Base-by-base conservation (phyloP, 1,140 invertebrate genomes). In the Drosophila auraria region DNA sequence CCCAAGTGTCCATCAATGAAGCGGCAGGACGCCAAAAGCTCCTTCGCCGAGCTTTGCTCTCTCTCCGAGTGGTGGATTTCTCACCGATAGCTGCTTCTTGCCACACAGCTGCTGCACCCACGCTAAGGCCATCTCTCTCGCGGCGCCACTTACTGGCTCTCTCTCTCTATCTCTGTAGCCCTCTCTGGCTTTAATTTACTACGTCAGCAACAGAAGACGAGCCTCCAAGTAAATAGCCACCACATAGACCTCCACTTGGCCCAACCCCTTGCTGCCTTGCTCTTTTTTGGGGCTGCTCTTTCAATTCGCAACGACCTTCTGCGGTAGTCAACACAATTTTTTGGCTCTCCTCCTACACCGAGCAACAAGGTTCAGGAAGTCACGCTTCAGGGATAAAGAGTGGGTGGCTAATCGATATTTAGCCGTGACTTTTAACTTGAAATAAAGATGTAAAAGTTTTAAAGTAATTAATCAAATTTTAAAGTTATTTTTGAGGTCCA, bases 171-270 rank as follows among this genome's bases (percentile, higher is more conserved):
- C 42, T 20, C 20, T 20, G 20, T 20, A 20, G 20, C 20, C 17
- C 44, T 49, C 57, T 75, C 49, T 79, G 64, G 63, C 78, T 80
- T 74, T 73, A 82, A 47, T 82, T 83, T 90, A 90, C 84, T 84
- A 89, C 84, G 84, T 89, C 84, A 89, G 84, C 81, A 87, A 42
- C 62, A 66, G 72, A 76, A 77, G 84, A 89, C 84, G 84, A 89
- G 84, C 84, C 84, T 89, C 84, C 84, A 89, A 89, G 84, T 90
- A 90, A 89, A 89, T 90, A 81, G 69, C 58, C 64, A 62, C 53
- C 45, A 77, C 60, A 81, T 76, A 61, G 47, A 33, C 45, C 25
- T 20, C 38, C 23, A 17, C 53, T 36, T 42, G 3, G n/a, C 17
- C 54, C 62, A 51, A 36, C 40, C 45, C 42, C 42, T 8, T 9